A percentile compares a stretch with the other conserved stretches of the same genome.
phyloP scores from a whole-genome alignment of 2,113 vertebrate genomes.

The Pogona vitticeps region DNA sequence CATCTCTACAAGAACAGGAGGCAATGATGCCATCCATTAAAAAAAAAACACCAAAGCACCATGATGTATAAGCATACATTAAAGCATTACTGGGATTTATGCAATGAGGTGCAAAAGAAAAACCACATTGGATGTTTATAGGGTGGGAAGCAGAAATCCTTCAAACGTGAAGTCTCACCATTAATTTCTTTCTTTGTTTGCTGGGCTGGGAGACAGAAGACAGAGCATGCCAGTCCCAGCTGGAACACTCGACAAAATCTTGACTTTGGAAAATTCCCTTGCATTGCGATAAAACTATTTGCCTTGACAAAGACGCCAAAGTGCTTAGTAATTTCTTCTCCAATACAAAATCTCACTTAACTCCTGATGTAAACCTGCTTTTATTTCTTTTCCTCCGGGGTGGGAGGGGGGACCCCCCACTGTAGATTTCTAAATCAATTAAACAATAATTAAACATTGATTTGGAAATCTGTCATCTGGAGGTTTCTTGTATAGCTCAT shows the following conservation, averaged over 20 bases:
- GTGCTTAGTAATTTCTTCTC: slow-evolving; percentile 46
- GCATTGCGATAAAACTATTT: slow-evolving; percentile 20
- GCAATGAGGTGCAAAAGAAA: slow-evolving; percentile 23
- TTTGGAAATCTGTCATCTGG: slow-evolving; percentile 39
- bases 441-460: slow-evolving; percentile 58
- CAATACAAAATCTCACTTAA: slow-evolving; percentile 55
- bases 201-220: background rate
- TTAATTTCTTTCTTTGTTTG: background rate
- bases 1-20: slow-evolving; percentile 69
- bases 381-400: background rate
- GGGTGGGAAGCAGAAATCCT: slow-evolving; percentile 2
- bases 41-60: slow-evolving; percentile 70
- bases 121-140: background rate
- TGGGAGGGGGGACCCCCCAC: background rate
- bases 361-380: slow-evolving; percentile 36
- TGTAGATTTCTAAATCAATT: slow-evolving; percentile 56
- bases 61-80: slow-evolving; percentile 69
- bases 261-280: background rate
- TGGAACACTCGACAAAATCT: too few relatives aligned
- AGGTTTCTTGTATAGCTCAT: background rate
- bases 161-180: too few relatives aligned
- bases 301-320: slow-evolving; percentile 40
- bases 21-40: slow-evolving; percentile 58
- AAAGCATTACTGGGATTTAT: slow-evolving; percentile 68
- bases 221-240: too few relatives aligned